Evolutionary conservation across 2,113 vertebrate genomes (phyloP).

Genomic region (Nymphicus hollandicus): DNA sequence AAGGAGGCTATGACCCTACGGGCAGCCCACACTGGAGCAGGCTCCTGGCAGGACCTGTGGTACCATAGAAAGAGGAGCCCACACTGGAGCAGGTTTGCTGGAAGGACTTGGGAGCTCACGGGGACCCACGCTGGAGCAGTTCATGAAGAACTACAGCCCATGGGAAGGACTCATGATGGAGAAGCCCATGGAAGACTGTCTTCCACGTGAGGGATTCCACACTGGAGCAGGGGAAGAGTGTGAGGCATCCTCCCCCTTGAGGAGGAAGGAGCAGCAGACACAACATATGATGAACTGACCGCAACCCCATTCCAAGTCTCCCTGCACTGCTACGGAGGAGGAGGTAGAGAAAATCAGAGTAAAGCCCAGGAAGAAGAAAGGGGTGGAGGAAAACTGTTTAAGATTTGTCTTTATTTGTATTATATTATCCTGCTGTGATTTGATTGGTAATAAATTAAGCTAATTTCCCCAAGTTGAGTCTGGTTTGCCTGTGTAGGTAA

Average conservation of each 20-base stretch:
- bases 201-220: background rate
- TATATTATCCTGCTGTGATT: background rate
- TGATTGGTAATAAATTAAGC: background rate
- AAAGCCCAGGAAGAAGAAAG: background rate
- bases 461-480: background rate
- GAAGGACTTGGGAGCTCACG: background rate
- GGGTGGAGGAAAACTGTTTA: background rate
- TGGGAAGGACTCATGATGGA: fast-evolving
- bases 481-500: background rate
- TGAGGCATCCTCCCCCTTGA: background rate
- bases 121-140: background rate
- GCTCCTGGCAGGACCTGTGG: background rate
- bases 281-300: background rate
- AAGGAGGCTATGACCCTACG: background rate
- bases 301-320: background rate
- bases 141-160: background rate
- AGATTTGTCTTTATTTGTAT: background rate
- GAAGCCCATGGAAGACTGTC: background rate
- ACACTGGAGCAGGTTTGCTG: background rate
- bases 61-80: background rate
- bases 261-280: background rate
- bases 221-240: background rate
- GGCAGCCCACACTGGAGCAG: background rate
- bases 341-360: background rate
- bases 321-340: background rate